Base-by-base conservation (phyloP, 2,888 invertebrate species). In the Tenthredo scrophulariae region DNA sequence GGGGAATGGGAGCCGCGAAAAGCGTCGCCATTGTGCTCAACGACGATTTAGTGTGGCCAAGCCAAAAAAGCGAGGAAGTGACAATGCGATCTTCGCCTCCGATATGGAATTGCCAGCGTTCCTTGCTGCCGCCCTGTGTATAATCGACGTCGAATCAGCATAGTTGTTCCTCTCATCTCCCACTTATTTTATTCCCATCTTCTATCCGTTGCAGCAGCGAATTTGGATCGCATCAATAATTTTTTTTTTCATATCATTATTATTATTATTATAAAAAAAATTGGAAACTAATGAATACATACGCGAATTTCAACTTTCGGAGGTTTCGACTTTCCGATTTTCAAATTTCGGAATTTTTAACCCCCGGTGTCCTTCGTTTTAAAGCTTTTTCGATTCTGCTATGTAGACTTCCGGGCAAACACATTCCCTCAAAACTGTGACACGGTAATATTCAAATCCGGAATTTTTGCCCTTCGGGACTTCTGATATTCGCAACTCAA, bases 1-100 rank as follows among this genome's bases (percentile, higher is more conserved):
- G 67, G 85, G 84, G 84, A 22, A 89, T 88, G 89, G 89, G 90
- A 91, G 90, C 90, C 90, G 90, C 91, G 88, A 90, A 90, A 90
- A 85, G 89, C 89, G 89, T 80, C 88, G 87, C 89, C 90, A 89
- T 90, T 86, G 87, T 85, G 87, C 62, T 50, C 37, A 62, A 86
- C 89, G 89, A 88, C 89, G 89, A 91, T 91, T 90, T 89, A 90
- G 89, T 89, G 88, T 89, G 88, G 89, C 87, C 22, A 22, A 22
- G 83, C 83, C 67, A 70, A 72, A 85, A 74, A 82, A 84, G 79
- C 87, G 85, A 87, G 85, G 85, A 84, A 85, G 88, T 87, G 89
- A 89, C 89, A 89, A 90, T 89, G 88, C 88, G 89, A 89, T 89
- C 89, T 86, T 88, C 86, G 87, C 83, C 87, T 86, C 87, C 87